Conservation (phyloP, 1,140 invertebrate genomes). For the Apis cerana region DNA sequence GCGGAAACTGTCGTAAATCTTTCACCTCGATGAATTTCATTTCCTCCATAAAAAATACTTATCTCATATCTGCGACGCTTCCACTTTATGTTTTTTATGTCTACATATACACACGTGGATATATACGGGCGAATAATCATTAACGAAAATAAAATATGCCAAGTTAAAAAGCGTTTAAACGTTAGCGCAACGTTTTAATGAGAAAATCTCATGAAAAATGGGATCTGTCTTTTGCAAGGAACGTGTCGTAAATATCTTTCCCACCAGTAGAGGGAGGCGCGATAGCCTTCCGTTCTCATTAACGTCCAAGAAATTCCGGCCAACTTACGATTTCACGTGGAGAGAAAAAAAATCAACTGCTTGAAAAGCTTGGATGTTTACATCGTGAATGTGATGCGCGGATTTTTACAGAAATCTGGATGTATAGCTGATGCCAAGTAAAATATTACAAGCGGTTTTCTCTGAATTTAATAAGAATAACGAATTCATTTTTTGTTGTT, state of each 20-base stretch:
- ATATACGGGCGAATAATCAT: not conserved
- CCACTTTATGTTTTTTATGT: not conserved
- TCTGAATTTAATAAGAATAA: no score
- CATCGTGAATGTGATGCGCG: not conserved
- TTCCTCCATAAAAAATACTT: not conserved
- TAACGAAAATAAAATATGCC: slow-evolving; percentile 20
- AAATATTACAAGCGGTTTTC: no score
- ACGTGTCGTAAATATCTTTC: slow-evolving; percentile 5
- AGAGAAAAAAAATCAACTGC: not conserved
- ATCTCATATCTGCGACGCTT: not conserved
- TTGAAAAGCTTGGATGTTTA: not conserved
- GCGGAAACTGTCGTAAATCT: not conserved
- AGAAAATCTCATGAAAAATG: slow-evolving; percentile 21
- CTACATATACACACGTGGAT: no score
- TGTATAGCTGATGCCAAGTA: no score
- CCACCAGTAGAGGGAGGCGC: not conserved
- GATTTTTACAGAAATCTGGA: no score
- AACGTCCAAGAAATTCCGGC: not conserved
- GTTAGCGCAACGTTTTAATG: slow-evolving; percentile 1
- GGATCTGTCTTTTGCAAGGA: not conserved
- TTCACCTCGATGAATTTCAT: not conserved
- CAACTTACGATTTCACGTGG: not conserved
- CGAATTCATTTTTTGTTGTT: no score
- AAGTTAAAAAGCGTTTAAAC: not conserved
- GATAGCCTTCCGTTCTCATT: slow-evolving; percentile 7